Evolutionary conservation across 2,888 invertebrate species (phyloP).

Genomic region (Noctua fimbriata): DNA sequence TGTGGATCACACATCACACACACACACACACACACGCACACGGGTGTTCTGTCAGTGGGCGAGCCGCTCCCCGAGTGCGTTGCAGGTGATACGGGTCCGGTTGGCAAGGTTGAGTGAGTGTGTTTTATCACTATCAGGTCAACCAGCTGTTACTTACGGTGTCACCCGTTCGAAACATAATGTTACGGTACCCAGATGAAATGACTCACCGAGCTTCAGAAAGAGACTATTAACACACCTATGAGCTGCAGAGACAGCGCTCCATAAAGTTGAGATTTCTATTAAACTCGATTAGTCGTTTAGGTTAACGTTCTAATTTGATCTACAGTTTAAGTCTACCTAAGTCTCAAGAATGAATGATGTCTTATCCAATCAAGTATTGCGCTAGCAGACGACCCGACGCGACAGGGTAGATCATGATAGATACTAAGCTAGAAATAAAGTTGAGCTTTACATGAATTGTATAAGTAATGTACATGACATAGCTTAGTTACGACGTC

Average conservation of each 20-base stretch:
- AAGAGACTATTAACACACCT: background rate
- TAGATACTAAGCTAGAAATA: background rate
- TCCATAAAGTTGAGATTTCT: background rate
- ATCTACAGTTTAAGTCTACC: background rate
- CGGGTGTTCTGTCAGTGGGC: background rate
- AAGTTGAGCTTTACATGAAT: background rate
- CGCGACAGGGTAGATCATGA: background rate
- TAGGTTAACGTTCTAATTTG: background rate
- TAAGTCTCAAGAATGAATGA: background rate
- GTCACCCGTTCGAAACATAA: background rate
- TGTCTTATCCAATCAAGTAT: background rate
- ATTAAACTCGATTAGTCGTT: background rate
- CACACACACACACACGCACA: constrained; percentile 14
- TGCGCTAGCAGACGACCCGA: background rate
- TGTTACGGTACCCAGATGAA: background rate
- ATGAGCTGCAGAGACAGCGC: background rate
- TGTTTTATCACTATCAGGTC: background rate
- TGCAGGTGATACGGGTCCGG: constrained; percentile 26
- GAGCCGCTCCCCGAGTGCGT: background rate
- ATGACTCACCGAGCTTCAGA: background rate
- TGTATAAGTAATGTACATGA: background rate
- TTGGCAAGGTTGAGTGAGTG: constrained; percentile 30
- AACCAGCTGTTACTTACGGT: background rate
- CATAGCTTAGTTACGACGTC: background rate
- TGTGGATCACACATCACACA: constrained; percentile 44